Conservation (phyloP, 2,888 invertebrate genomes). For the Himalopsyche kuldschensis region DNA sequence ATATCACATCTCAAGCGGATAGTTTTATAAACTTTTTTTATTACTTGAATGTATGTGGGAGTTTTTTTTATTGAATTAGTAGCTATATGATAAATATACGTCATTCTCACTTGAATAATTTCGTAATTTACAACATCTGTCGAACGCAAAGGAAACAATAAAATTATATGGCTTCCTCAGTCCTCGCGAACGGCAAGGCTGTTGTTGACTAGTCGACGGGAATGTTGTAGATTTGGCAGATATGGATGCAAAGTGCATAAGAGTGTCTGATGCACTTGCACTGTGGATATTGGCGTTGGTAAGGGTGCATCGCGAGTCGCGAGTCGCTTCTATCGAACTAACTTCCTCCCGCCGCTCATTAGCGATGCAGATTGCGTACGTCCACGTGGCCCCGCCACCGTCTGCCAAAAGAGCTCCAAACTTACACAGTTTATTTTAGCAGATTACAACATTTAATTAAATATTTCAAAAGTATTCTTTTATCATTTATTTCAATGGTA, state of each 20-base stretch:
- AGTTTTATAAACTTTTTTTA: too few species aligned
- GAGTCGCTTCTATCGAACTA: slow-evolving; percentile 8
- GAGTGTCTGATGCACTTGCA: neutral
- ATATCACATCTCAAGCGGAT: too few species aligned
- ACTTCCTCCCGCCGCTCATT: slow-evolving; percentile 36
- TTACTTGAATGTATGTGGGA: too few species aligned
- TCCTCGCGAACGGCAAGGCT: neutral
- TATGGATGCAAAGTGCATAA: slow-evolving; percentile 14
- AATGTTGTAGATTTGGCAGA: neutral
- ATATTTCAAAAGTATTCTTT: too few species aligned
- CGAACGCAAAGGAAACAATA: neutral
- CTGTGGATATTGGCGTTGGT: slow-evolving; percentile 1
- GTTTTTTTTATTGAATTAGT: too few species aligned
- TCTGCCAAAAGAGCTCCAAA: slow-evolving; percentile 6
- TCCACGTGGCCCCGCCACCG: slow-evolving; percentile 24
- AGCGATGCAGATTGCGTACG: slow-evolving; percentile 22
- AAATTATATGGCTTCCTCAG: neutral
- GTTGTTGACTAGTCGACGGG: neutral
- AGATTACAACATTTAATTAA: too few species aligned
- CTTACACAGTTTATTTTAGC: neutral
- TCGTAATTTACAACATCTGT: neutral
- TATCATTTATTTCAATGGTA: too few species aligned
- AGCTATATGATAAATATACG: too few species aligned
- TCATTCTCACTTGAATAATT: too few species aligned
- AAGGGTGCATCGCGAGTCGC: neutral